A percentile compares a stretch with the other conserved stretches of the same genome.
Evolutionary conservation across 2,797 vertebrate genomes (phyloP).

Genomic region (Sebastes diaconus): DNA sequence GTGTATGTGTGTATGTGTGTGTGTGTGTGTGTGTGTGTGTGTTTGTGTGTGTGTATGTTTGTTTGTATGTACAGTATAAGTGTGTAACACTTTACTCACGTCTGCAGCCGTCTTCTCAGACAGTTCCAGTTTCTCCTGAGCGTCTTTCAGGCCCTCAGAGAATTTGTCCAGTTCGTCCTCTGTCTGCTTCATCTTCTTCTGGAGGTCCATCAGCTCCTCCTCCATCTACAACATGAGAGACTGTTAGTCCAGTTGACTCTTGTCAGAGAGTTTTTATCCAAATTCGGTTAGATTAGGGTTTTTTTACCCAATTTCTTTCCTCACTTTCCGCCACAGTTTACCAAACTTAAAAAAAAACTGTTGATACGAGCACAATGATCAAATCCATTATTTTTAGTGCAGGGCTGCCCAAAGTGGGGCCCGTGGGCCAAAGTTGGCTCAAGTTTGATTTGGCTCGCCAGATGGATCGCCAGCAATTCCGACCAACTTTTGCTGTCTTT

Average conservation of each 20-base stretch:
- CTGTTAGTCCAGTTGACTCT: not conserved
- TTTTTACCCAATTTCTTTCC: not conserved
- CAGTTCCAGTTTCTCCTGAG: constrained; percentile 93
- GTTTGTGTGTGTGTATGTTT: not conserved
- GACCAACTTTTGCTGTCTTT: too few relatives aligned
- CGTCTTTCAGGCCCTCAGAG: constrained; percentile 90
- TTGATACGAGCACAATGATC: not conserved
- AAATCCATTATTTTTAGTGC: not conserved
- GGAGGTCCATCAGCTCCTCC: constrained; percentile 89
- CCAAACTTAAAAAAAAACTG: not conserved
- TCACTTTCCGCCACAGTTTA: too few relatives aligned
- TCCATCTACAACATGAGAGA: constrained; percentile 81
- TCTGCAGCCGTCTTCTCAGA: constrained; percentile 92
- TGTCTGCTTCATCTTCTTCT: constrained; percentile 93
- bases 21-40: not conserved
- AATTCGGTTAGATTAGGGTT: not conserved
- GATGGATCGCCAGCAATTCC: too few relatives aligned
- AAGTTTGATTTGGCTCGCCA: too few relatives aligned
- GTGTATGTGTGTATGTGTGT: not conserved
- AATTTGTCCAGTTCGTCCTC: constrained; percentile 95
- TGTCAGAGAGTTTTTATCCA: not conserved
- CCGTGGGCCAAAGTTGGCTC: too few relatives aligned
- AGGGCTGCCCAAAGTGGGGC: too few relatives aligned
- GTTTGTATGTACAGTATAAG: not conserved
- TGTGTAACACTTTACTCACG: constrained; percentile 75